These are phyloP conservation scores for Apostichopus californicus DNA, from an alignment of 35 echinoderm and acorn worm species.

Conservation along the genomic window DNA sequence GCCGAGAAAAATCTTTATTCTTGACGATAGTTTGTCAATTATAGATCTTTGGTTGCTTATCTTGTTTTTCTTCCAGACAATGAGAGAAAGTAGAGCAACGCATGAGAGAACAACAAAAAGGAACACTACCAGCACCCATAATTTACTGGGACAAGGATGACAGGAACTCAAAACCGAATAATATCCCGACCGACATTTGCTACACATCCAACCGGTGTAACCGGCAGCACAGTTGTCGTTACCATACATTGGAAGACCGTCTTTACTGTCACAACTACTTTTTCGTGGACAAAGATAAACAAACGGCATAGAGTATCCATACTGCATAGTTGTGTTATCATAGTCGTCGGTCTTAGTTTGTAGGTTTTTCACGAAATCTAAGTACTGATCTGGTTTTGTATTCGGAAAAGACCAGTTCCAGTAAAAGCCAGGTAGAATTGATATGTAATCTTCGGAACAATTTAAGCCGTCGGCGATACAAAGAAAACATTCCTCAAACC, in stretches of 20 bases:
- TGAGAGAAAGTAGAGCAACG: neutral
- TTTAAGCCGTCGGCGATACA: conserved; percentile 29
- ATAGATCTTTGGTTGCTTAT: neutral
- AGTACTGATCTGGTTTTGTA: neutral
- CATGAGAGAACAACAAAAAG: neutral
- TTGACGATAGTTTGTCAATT: neutral
- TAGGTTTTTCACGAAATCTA: conserved; percentile 19
- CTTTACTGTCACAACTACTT: neutral
- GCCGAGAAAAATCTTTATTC: conserved; percentile 47
- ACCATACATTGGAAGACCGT: neutral
- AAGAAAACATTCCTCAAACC: conserved; percentile 33
- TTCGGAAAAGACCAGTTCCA: conserved; percentile 39
- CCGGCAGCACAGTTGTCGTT: neutral
- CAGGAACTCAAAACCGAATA: conserved; percentile 49
- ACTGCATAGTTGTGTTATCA: neutral
- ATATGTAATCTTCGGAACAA: conserved; percentile 51
- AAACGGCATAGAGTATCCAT: neutral
- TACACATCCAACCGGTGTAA: conserved; percentile 63
- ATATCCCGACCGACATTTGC: neutral
- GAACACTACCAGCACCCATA: neutral
- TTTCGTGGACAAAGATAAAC: conserved; percentile 11
- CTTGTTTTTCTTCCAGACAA: conserved; percentile 23
- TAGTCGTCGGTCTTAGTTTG: neutral
- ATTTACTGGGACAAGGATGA: conserved; percentile 9
- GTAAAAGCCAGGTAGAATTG: conserved; percentile 44